phyloP scores from a whole-genome alignment of 2,113 vertebrate species.

The Tachysurus fulvidraco region DNA sequence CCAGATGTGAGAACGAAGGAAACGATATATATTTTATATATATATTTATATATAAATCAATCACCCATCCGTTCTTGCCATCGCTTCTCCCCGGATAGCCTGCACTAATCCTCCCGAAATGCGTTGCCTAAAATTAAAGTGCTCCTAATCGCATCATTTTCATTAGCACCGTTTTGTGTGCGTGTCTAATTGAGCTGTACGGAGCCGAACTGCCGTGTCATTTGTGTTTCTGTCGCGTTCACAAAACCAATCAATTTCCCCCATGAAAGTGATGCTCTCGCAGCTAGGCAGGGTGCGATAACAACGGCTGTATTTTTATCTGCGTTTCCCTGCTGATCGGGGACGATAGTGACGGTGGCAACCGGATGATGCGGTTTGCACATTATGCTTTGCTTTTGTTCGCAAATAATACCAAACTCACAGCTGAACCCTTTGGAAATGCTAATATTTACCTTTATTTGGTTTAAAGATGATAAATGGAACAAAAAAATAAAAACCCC shows the following conservation, averaged over 20 bases:
- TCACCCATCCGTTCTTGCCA: neutral
- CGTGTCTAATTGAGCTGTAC: conserved; percentile 11
- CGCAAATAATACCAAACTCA: neutral
- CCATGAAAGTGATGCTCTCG: neutral
- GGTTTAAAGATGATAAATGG: neutral
- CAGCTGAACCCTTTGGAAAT: neutral
- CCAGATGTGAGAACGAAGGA: conserved; percentile 31
- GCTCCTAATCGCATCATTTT: conserved; percentile 39
- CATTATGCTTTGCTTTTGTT: neutral
- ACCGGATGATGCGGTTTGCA: neutral
- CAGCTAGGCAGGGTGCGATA: neutral
- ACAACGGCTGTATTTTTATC: conserved; percentile 12
- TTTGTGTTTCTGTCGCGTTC: neutral
- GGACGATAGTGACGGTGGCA: neutral
- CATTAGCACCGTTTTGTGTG: conserved; percentile 24
- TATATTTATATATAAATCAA: neutral
- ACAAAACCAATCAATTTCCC: neutral
- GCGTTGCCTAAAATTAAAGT: conserved; percentile 42
- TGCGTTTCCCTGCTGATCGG: neutral
- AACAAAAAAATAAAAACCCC: neutral
- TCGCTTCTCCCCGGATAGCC: neutral
- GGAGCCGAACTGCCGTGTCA: conserved; percentile 6
- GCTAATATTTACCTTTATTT: neutral
- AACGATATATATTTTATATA: neutral
- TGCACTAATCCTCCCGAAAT: conserved; percentile 43